Base-by-base conservation (phyloP, 2,113 vertebrate species). In the Tinamus guttatus region DNA sequence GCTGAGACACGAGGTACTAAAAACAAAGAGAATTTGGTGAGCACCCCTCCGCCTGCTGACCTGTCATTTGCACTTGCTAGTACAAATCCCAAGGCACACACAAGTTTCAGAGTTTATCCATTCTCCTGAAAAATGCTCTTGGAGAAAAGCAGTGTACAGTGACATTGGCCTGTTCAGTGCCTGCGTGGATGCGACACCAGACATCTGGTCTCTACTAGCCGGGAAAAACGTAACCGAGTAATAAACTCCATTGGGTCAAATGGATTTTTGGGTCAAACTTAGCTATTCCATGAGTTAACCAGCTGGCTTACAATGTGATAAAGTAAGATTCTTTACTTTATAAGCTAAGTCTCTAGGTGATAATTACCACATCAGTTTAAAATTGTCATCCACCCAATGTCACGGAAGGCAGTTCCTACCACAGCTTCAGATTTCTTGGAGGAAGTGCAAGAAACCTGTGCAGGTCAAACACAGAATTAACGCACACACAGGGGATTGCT, bases 401-500 rank as follows among this genome's bases (percentile, higher is more conserved):
- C 47, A 19, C 1, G 0, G 10, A 34, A 13, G 5, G 2, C 11
- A 7, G 6, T 14, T 74, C n/a, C 45, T 34, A 63, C 5, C 11
- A 83, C 58, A 90, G 40, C 40, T 45, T 78, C 49, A 56, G 11
- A 2, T 4, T 30, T 93, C 70, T 71, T 18, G 68, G 40, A 38
- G 28, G n/a, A 77, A 89, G n/a, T 22, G 27, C 30, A 76, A 64
- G 71, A 76, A 90, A 32, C 21, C 38, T 9, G 9, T 30, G 34
- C 17, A 28, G 81, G 30, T 15, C 10, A 75, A 90, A 60, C 28
- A 63, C 0, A 62, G 34, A 56, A 75, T 56, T 67, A 71, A 68
- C 3, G 2, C 14, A 20, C 0, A 0, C 4, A 47, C 19, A 28
- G 62, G 27, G 92, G 4, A 56, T 8, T 0, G 0, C 52, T 77